Conservation (phyloP, 2,888 invertebrate species). For the Cartodere bifasciata region DNA sequence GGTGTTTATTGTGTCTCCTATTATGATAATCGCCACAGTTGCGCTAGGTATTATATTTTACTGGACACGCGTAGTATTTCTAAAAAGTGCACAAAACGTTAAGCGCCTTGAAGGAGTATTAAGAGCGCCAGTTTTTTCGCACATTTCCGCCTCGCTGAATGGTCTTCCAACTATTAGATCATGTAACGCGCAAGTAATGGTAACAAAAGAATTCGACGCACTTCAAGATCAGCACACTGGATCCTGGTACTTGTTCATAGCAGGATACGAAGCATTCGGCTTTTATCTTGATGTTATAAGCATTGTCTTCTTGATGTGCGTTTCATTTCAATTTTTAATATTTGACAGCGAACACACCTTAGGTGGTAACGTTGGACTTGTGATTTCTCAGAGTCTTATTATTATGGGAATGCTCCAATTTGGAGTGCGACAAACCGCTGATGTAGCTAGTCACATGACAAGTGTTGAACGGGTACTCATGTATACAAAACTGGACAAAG, state of each 20-base stretch:
- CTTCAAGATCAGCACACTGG: conserved; percentile 58
- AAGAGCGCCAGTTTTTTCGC: conserved; percentile 83
- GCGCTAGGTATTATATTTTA: conserved; percentile 52
- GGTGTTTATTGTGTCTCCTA: conserved; percentile 57
- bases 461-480: conserved; percentile 73
- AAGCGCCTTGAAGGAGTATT: conserved; percentile 54
- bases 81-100: conserved; percentile 58
- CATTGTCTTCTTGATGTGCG: conserved; percentile 45
- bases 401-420: conserved; percentile 72
- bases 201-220: conserved; percentile 62
- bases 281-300: conserved; percentile 53
- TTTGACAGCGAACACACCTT: conserved; percentile 43
- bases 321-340: conserved; percentile 51
- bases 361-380: conserved; percentile 59
- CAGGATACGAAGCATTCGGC: conserved; percentile 49
- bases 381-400: conserved; percentile 58
- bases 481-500: conserved; percentile 60
- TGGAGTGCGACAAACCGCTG: conserved; percentile 68
- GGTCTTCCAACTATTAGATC: conserved; percentile 83
- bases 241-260: conserved; percentile 47
- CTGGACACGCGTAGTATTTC: conserved; percentile 50
- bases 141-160: conserved; percentile 73
- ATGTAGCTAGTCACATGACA: conserved; percentile 64
- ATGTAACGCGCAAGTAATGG: conserved; percentile 55
- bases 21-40: conserved; percentile 50